phyloP scores from a whole-genome alignment of 1,140 invertebrate genomes.

The Drosophila subobscura region DNA sequence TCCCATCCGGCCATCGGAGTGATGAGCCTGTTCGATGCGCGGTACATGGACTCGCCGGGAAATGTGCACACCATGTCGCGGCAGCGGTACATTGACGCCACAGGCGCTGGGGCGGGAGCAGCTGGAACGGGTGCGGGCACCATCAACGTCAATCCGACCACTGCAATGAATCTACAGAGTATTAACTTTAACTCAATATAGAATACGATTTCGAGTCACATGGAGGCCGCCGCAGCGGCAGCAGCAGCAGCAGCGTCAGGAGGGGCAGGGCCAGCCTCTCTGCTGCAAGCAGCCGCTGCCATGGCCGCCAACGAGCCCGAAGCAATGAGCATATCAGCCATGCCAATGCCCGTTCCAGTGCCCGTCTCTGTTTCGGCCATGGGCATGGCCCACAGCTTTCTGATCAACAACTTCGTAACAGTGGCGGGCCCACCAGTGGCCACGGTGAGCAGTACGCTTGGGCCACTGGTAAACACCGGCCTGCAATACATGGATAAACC shows the following conservation, averaged over 20 bases:
- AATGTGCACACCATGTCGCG: conserved; percentile 84
- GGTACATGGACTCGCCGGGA: conserved; percentile 85
- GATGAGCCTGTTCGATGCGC: conserved; percentile 86
- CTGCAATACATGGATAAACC: conserved; percentile 71
- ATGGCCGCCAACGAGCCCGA: conserved; percentile 65
- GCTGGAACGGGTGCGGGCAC: conserved; percentile 68
- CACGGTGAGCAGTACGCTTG: conserved; percentile 41
- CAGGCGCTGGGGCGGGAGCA: conserved; percentile 59
- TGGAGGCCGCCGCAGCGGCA: conserved; percentile 35
- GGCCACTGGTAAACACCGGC: conserved; percentile 57
- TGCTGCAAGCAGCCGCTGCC: conserved; percentile 70
- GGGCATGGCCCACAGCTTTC: conserved; percentile 71
- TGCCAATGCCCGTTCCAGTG: conserved; percentile 46
- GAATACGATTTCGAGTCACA: conserved; percentile 83
- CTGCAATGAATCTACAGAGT: conserved; percentile 88
- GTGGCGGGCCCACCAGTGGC: conserved; percentile 62
- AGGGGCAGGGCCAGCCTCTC: conserved; percentile 55
- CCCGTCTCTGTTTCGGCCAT: conserved; percentile 58
- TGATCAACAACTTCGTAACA: conserved; percentile 76
- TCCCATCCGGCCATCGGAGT: conserved; percentile 85
- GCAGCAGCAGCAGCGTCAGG: conserved; percentile 19
- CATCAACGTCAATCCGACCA: conserved; percentile 82
- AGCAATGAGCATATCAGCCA: conserved; percentile 75
- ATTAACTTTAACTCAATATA: conserved; percentile 90
- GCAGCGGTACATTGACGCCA: conserved; percentile 84